phyloP scores from a whole-genome alignment of 2,113 vertebrate species.

The Platichthys flesus region DNA sequence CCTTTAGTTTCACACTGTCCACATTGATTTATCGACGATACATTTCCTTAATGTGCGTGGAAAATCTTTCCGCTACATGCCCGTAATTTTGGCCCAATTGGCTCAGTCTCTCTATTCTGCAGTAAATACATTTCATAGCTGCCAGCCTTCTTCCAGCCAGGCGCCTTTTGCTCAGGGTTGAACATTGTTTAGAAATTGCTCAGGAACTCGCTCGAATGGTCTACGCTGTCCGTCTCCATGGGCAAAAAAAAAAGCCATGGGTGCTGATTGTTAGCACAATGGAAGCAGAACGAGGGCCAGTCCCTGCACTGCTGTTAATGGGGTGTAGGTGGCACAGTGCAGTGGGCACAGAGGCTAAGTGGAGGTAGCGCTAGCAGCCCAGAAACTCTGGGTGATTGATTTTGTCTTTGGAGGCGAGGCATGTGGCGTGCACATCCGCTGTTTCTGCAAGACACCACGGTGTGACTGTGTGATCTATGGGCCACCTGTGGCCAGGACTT shows the following conservation, averaged over 20 bases:
- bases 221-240: neutral
- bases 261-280: slow-evolving; percentile 27
- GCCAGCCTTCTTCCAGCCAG: slow-evolving; percentile 46
- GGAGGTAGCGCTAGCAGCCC: slow-evolving; percentile 52
- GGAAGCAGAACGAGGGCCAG: neutral
- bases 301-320: slow-evolving; percentile 29
- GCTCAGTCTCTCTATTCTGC: slow-evolving; percentile 31
- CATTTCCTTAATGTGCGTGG: slow-evolving; percentile 49
- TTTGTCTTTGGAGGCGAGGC: slow-evolving; percentile 61
- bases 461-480: slow-evolving; percentile 72
- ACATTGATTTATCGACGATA: slow-evolving; percentile 63
- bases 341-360: slow-evolving; percentile 54
- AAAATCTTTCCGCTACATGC: slow-evolving; percentile 53
- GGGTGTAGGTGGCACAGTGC: slow-evolving; percentile 46
- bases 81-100: slow-evolving; percentile 50
- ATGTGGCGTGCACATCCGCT: slow-evolving; percentile 65
- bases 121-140: slow-evolving; percentile 57
- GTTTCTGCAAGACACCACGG: slow-evolving; percentile 58
- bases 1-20: slow-evolving; percentile 55
- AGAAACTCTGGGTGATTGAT: slow-evolving; percentile 72
- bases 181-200: slow-evolving; percentile 47
- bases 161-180: slow-evolving; percentile 32
- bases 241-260: slow-evolving; percentile 16
- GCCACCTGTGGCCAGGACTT: slow-evolving; percentile 68
- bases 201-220: slow-evolving; percentile 21